Percentiles rank a stretch among this genome's conserved stretches.
Conservation (phyloP, 1,140 invertebrate species). For the Drosophila burlai region DNA sequence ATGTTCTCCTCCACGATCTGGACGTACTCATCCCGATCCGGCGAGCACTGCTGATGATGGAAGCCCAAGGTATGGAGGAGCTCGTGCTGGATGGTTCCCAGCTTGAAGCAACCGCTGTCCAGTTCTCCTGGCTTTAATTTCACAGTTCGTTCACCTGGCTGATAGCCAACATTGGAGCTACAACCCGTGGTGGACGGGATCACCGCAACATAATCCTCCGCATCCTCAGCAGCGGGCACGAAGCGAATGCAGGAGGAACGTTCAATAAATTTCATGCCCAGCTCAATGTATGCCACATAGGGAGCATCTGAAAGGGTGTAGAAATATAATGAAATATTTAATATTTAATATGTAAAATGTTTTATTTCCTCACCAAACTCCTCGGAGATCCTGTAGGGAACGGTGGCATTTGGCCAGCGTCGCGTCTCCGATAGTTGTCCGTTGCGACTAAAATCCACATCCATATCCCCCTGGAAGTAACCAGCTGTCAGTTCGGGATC, state of each 20-base stretch:
- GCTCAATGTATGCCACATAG: conserved; percentile 46
- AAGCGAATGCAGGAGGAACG: conserved; percentile 75
- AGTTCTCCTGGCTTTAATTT: conserved; percentile 56
- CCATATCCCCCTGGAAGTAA: conserved; percentile 68
- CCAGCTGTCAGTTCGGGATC: conserved; percentile 67
- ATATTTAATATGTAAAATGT: neutral
- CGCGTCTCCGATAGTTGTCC: conserved; percentile 21
- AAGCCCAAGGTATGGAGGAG: conserved; percentile 89
- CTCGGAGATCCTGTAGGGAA: conserved; percentile 76
- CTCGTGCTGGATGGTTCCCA: conserved; percentile 88
- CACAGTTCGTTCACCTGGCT: conserved; percentile 85
- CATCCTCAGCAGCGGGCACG: conserved; percentile 42
- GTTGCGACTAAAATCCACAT: conserved; percentile 44
- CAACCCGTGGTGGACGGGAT: conserved; percentile 71
- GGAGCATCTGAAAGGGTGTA: conserved; percentile 4
- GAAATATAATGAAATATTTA: neutral
- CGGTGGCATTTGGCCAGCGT: conserved; percentile 79
- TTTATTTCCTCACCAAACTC: conserved; percentile 56
- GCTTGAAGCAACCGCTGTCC: conserved; percentile 75
- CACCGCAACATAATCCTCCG: conserved; percentile 46
- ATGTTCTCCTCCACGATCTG: conserved; percentile 90
- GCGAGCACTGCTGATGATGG: conserved; percentile 90
- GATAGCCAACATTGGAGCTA: conserved; percentile 86
- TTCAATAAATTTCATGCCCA: conserved; percentile 78
- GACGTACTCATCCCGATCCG: conserved; percentile 90